phyloP scores from a whole-genome alignment of 2,113 vertebrate genomes.

The Chloebia gouldiae region DNA sequence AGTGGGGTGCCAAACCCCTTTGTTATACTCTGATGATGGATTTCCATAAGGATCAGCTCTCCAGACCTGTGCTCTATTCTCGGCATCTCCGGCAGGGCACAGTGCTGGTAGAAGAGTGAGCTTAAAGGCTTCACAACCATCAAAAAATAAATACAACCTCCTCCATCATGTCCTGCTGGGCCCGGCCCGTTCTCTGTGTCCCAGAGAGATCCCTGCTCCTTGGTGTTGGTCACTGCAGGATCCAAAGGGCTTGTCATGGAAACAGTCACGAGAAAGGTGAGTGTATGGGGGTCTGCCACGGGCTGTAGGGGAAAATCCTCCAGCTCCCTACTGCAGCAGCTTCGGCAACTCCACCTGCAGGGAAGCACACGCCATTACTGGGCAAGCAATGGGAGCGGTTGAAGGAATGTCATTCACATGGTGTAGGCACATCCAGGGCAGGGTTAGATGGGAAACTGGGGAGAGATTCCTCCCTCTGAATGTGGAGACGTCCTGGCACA shows the following conservation, averaged over 20 bases:
- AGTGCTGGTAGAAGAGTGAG: neutral
- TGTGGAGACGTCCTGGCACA: neutral
- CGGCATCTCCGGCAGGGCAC: fast-evolving
- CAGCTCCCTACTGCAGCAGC: slow-evolving; percentile 78
- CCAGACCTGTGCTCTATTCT: neutral
- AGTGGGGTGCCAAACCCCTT: neutral
- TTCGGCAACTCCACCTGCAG: slow-evolving; percentile 90
- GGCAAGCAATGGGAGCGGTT: neutral
- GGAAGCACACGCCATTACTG: neutral
- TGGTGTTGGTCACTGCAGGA: neutral
- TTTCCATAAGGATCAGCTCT: neutral
- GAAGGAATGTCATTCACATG: neutral
- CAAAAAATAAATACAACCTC: slow-evolving; percentile 37
- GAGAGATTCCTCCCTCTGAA: neutral
- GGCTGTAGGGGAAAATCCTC: neutral
- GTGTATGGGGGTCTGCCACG: neutral
- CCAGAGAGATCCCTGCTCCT: slow-evolving; percentile 22
- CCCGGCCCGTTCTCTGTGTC: neutral
- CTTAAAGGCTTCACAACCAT: neutral
- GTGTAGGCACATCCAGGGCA: neutral
- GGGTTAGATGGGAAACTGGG: neutral
- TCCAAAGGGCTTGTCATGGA: slow-evolving; percentile 10
- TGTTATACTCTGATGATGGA: fast-evolving
- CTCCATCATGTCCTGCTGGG: neutral
- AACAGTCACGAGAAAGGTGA: slow-evolving; percentile 3